These are phyloP conservation scores for Sycophaga agraensis DNA, from an alignment of 1,140 invertebrate species.

Conservation along the genomic window DNA sequence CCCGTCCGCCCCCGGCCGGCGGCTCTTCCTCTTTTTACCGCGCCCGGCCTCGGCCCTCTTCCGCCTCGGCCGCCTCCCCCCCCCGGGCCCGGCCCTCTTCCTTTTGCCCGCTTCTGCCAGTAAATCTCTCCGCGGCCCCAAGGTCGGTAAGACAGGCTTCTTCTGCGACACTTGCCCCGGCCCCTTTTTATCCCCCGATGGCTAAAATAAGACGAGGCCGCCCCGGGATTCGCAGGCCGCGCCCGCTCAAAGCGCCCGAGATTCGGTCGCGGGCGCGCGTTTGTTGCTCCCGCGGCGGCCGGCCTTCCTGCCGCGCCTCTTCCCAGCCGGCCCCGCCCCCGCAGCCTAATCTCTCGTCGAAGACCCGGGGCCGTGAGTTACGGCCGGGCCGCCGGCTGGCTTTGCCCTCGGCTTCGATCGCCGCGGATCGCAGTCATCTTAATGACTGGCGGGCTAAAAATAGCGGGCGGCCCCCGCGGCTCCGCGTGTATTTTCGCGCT, in stretches of 20 bases:
- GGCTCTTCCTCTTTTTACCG: background rate
- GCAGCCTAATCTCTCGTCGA: no score
- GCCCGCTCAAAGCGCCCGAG: constrained; percentile 14
- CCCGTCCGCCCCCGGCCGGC: background rate
- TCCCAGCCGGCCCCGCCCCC: no score
- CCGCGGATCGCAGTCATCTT: constrained; percentile 19
- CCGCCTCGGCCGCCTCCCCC: constrained; percentile 13
- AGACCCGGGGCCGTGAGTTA: no score
- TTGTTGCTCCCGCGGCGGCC: constrained; percentile 1
- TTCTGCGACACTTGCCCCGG: constrained; percentile 16
- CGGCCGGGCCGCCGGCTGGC: no score
- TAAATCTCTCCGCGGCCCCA: constrained; percentile 27
- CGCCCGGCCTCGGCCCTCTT: background rate
- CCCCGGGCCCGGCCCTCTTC: constrained; percentile 1
- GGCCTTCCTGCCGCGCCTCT: background rate
- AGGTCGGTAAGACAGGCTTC: constrained; percentile 29
- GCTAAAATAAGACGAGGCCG: constrained; percentile 28
- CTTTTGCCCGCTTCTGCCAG: constrained; percentile 24
- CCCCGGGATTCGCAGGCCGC: constrained; percentile 17
- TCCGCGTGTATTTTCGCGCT: constrained; percentile 6
- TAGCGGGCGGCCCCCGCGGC: background rate
- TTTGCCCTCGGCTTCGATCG: constrained; percentile 28
- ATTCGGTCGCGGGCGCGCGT: constrained; percentile 6
- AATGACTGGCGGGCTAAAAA: constrained; percentile 25
- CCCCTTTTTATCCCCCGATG: background rate